Base-by-base conservation (phyloP, 2,888 invertebrate species). In the Stenurella melanura region DNA sequence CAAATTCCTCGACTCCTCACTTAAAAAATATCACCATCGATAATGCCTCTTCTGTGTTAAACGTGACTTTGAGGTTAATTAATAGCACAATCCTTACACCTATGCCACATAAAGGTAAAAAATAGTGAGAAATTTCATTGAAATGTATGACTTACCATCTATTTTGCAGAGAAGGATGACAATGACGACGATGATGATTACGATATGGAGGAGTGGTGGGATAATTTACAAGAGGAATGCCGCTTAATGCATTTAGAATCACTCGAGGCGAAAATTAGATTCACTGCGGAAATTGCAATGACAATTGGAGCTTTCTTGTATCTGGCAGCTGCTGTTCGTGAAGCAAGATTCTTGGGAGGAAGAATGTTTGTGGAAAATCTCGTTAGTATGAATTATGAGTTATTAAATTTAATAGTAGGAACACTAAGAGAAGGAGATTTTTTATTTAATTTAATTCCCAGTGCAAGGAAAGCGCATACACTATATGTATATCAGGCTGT, bases 311-410 rank as follows among this genome's bases (percentile, higher is more conserved):
- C 98, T 0, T 91, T 96, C 68, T 91, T 95, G 0, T 98, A 98
- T 87, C 92, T 98, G 38, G 91, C 95, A 0, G 94, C 97, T 0
- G 97, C 98, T 0, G 89, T 96, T 68, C 91, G 97, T 10, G 98
- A 98, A 89, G 96, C 97, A 0, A 93, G 95, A 81, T 98, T 98
- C 89, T 92, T 98, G 34, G 98, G 98, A 0, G 93, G 95, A 78
- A 94, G 96, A 86, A 97, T 98, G 95, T 99, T 98, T 89, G 93
- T 98, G 80, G 97, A 97, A 88, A 98, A 98, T 89, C 91, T 98
- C 90, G 98, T 98, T 90, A 80, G 74, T 63, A 50, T 17, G n/a
- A 60, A 57, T 54, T 42, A 63, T 4, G 26, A 18, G 18, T 38
- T n/a, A 50, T 6, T 17, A 15, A 50, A 5, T n/a, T 50, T 34